phyloP scores from a whole-genome alignment of 1,140 invertebrate species.

The Eubasilissa regina region DNA sequence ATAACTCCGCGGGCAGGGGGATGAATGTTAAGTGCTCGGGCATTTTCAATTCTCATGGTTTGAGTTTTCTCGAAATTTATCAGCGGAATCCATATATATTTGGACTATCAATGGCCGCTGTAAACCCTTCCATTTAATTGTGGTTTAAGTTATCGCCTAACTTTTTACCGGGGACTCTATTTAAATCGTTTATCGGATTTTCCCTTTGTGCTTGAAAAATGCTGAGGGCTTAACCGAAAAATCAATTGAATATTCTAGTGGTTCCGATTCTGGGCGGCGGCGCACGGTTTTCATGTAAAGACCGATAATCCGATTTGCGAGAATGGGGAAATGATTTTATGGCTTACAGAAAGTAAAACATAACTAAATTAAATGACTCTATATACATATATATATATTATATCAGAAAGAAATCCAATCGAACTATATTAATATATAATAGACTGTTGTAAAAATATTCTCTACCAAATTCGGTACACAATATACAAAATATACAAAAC shows the following conservation, averaged over 20 bases:
- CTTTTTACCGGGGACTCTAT: constrained; percentile 14
- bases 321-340: not conserved
- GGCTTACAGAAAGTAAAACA: not conserved
- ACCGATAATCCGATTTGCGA: constrained; percentile 6
- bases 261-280: not conserved
- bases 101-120: constrained; percentile 2
- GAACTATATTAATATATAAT: too few relatives aligned
- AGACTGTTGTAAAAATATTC: too few relatives aligned
- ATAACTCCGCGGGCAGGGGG: not conserved
- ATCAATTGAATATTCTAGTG: constrained; percentile 20
- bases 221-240: not conserved
- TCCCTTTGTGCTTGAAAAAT: constrained; percentile 21
- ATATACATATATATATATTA: too few relatives aligned
- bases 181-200: constrained; percentile 18
- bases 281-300: not conserved
- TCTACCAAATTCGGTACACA: too few relatives aligned
- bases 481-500: too few relatives aligned
- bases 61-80: not conserved
- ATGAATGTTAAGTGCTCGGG: not conserved
- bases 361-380: not conserved
- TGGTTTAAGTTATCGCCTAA: constrained; percentile 9
- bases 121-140: constrained; percentile 21
- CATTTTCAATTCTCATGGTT: constrained; percentile 16
- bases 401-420: too few relatives aligned
- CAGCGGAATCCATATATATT: constrained; percentile 18